phyloP scores from a whole-genome alignment of 2,888 invertebrate genomes.

The Geophilus truncorum region DNA sequence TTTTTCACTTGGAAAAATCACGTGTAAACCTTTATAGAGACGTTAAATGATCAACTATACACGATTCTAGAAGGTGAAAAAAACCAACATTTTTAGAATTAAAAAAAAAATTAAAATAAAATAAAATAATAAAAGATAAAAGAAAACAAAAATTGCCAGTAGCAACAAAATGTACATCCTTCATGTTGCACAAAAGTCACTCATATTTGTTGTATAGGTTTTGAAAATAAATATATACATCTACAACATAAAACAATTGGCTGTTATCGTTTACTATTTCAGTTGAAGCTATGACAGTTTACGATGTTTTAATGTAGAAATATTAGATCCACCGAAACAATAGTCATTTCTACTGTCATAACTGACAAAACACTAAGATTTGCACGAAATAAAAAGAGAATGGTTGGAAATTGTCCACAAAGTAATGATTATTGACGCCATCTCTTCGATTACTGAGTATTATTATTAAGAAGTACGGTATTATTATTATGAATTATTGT shows the following conservation, averaged over 20 bases:
- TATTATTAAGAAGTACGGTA: not conserved
- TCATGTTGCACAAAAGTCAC: not conserved
- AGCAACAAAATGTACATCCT: not conserved
- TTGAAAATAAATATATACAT: not conserved
- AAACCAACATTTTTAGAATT: not conserved
- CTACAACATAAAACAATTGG: not conserved
- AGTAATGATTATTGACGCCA: not conserved
- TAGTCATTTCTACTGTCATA: not conserved
- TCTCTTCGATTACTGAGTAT: not conserved
- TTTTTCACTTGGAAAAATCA: not conserved
- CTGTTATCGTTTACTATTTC: not conserved
- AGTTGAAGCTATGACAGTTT: not conserved
- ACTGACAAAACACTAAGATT: not conserved
- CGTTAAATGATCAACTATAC: not conserved
- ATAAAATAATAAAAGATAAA: not conserved
- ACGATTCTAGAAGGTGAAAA: not conserved
- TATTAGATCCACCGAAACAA: not conserved
- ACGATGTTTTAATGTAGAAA: not conserved
- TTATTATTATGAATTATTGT: not conserved
- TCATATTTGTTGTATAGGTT: not conserved
- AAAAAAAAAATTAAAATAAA: not conserved
- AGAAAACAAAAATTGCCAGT: not conserved
- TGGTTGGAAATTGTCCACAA: not conserved
- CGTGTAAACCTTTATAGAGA: not conserved
- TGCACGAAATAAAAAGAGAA: not conserved